Conservation (phyloP, 2,113 vertebrate genomes). For the Prochilodus magdalenae region DNA sequence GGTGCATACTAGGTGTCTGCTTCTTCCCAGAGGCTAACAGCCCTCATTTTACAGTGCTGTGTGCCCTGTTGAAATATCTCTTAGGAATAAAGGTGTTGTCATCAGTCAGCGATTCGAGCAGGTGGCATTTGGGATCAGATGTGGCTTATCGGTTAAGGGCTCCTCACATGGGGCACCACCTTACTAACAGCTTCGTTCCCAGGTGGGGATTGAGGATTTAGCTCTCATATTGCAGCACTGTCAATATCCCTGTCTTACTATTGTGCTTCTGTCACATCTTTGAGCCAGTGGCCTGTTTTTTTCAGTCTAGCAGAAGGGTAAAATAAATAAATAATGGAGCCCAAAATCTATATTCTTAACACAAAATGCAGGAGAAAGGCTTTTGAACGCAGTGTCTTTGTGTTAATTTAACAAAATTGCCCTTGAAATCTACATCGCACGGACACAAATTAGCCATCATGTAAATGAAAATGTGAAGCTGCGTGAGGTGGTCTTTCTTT, state of each 20-base stretch:
- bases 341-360: conserved; percentile 16
- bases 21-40: conserved; percentile 37
- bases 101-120: conserved; percentile 6
- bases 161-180: background rate
- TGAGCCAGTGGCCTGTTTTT: background rate
- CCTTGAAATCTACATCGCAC: conserved; percentile 8
- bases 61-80: conserved; percentile 19
- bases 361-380: background rate
- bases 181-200: background rate
- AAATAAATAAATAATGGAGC: background rate
- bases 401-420: background rate
- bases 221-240: conserved; percentile 20
- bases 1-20: conserved; percentile 7
- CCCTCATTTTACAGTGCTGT: conserved; percentile 1
- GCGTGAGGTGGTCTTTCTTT: conserved; percentile 6
- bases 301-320: background rate
- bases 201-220: background rate
- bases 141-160: conserved; percentile 31
- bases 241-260: conserved; percentile 7
- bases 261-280: background rate
- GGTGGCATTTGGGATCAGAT: conserved; percentile 29
- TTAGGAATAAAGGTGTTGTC: conserved; percentile 22
- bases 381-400: background rate
- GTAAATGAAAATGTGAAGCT: conserved; percentile 11
- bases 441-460: background rate